Percentiles rank a stretch among this genome's conserved stretches.
These are phyloP conservation scores for Ptiloglossa arizonensis DNA, from an alignment of 1,140 invertebrate genomes.

Conservation along the genomic window DNA sequence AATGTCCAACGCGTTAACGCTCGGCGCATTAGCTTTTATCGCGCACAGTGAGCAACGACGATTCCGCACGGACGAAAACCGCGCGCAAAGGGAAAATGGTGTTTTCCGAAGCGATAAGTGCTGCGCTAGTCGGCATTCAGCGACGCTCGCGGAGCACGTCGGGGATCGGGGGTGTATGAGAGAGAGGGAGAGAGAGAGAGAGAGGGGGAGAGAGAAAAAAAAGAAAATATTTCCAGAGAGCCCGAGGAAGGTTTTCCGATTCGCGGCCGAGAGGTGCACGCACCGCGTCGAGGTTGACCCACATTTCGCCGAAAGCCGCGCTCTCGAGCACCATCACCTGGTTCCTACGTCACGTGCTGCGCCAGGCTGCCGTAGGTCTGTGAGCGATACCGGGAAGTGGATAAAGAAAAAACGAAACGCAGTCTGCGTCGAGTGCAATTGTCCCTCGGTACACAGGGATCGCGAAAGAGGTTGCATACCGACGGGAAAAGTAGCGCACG, in stretches of 20 bases:
- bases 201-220: background rate
- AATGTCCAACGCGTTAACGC: too few species aligned
- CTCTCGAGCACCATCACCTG: constrained; percentile 56
- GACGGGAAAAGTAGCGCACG: background rate
- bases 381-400: background rate
- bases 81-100: background rate
- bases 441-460: background rate
- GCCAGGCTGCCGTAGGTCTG: constrained; percentile 2
- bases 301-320: constrained; percentile 45
- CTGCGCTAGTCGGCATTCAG: background rate
- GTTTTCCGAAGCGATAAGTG: constrained; percentile 4
- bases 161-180: background rate
- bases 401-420: background rate
- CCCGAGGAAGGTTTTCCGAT: constrained; percentile 38
- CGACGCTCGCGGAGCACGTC: too few species aligned
- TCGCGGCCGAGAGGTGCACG: constrained; percentile 47
- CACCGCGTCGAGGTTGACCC: constrained; percentile 48
- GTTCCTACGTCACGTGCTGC: constrained; percentile 42
- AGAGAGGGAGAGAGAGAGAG: too few species aligned
- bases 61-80: background rate
- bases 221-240: constrained; percentile 18
- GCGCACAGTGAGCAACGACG: background rate
- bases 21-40: background rate
- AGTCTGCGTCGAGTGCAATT: constrained; percentile 16
- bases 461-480: background rate